Evolutionary conservation across 2,113 vertebrate genomes (phyloP).

Genomic region (Zeus faber): DNA sequence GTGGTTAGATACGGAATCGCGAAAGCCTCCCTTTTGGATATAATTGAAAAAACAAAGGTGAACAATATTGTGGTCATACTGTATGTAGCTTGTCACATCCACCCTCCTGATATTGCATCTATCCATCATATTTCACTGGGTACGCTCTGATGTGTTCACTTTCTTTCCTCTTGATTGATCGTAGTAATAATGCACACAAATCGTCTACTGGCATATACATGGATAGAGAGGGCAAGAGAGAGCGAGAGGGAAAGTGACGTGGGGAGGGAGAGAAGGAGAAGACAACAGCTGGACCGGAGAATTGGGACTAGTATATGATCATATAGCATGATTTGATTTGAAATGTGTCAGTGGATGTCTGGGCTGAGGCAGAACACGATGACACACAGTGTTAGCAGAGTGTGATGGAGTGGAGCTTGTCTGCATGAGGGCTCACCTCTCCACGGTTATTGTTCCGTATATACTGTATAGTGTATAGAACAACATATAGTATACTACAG

Average conservation of each 20-base stretch:
- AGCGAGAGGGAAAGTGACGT: constrained; percentile 3
- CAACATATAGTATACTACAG: too few relatives aligned
- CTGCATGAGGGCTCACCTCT: too few relatives aligned
- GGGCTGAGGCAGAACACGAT: constrained; percentile 3
- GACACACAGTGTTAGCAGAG: too few relatives aligned
- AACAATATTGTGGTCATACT: constrained; percentile 36
- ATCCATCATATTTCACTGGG: constrained; percentile 51
- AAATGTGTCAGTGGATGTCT: constrained; percentile 15
- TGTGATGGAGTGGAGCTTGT: too few relatives aligned
- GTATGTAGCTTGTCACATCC: background rate
- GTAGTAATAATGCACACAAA: constrained; percentile 47
- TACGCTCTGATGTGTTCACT: constrained; percentile 36
- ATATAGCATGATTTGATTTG: constrained; percentile 48
- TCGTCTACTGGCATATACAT: constrained; percentile 22
- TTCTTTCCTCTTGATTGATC: constrained; percentile 59
- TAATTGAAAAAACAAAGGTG: constrained; percentile 51
- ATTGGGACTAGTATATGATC: background rate
- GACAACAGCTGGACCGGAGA: background rate
- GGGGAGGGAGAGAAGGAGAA: background rate
- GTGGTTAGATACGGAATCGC: too few relatives aligned
- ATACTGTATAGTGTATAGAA: too few relatives aligned
- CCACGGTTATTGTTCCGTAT: too few relatives aligned
- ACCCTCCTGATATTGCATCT: constrained; percentile 48
- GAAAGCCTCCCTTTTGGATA: constrained; percentile 31
- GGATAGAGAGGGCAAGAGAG: constrained; percentile 11